These are phyloP conservation scores for Cerastoderma edule DNA, from an alignment of 2,888 invertebrate species.

Conservation along the genomic window DNA sequence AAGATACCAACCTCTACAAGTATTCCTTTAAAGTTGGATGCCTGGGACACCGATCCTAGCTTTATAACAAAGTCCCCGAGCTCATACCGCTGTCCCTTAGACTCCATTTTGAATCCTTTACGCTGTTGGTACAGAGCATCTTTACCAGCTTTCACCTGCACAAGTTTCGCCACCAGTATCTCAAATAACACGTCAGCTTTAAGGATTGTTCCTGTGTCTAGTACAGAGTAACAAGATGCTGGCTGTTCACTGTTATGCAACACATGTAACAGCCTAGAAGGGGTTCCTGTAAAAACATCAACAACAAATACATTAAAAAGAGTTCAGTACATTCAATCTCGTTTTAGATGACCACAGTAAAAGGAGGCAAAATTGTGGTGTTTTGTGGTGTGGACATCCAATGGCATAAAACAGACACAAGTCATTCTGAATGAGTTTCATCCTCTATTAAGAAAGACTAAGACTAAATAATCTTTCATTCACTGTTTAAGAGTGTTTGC, in stretches of 20 bases:
- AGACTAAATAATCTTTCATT: too few species aligned
- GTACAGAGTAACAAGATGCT: slow-evolving; percentile 95
- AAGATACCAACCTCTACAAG: slow-evolving; percentile 90
- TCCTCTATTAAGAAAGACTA: too few species aligned
- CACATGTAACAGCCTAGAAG: slow-evolving; percentile 94
- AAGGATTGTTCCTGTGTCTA: slow-evolving; percentile 93
- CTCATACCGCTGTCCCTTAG: slow-evolving; percentile 88
- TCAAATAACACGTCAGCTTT: slow-evolving; percentile 96
- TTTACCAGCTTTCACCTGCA: slow-evolving; percentile 79
- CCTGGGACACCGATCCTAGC: slow-evolving; percentile 95
- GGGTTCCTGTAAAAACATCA: slow-evolving; percentile 86
- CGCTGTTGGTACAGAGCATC: slow-evolving; percentile 91
- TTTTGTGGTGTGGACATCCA: too few species aligned
- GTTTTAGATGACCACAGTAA: too few species aligned
- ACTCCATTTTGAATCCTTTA: slow-evolving; percentile 89
- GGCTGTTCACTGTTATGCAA: slow-evolving; percentile 98
- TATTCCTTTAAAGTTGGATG: slow-evolving; percentile 94
- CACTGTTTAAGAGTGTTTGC: too few species aligned
- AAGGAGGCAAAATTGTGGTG: too few species aligned
- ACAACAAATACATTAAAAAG: too few species aligned
- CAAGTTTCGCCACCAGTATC: slow-evolving; percentile 94
- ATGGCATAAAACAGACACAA: too few species aligned
- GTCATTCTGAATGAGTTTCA: too few species aligned
- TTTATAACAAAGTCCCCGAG: slow-evolving; percentile 96
- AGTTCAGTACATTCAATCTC: too few species aligned